Base-by-base conservation (phyloP, 2,797 vertebrate genomes). In the Rhincodon typus region DNA sequence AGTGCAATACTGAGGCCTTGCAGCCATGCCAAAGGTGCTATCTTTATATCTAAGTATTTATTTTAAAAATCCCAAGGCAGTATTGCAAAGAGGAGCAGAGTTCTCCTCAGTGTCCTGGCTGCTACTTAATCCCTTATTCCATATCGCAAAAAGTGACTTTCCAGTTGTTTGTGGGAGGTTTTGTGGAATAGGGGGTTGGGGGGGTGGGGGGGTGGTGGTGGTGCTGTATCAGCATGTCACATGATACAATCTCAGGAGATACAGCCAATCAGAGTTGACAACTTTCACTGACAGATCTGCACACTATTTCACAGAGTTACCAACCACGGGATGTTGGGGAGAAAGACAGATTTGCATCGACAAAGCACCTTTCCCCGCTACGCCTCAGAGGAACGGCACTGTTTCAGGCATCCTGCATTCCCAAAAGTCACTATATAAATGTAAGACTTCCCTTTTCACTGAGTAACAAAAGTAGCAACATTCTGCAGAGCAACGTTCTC, bases 181-280 rank as follows among this genome's bases (percentile, higher is more conserved):
- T 46, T 46, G 42, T 50, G 46, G 46, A 50, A 50, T 38, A n/a
- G 34, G 3, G 34, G 13, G 25, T 10, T 10, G 62, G 62, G 12
- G 6, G 74, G 34, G 10, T 0, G 13, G 34, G n/a, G n/a, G 13
- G 15, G 25, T 0, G n/a, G 6, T 0, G n/a, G 15, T 4, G 19
- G n/a, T 82, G 77, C 17, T 19, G 30, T 2, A 34, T 13, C 17
- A 17, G 77, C n/a, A 82, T 13, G n/a, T 38, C n/a, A 82, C 19
- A 38, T 42, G 77, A 38, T 34, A 27, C 27, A 12, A 77, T 7
- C 72, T n/a, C 30, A 30, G 34, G 30, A 34, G 34, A 34, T 77
- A 77, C 2, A 8, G 8, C 72, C 72, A 72, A 25, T 23, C 70
- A 77, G 72, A 77, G 72, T 12, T 77, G 30, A 7, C 72, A 77